These are phyloP conservation scores for Entomobrya proxima DNA, from an alignment of 2,888 invertebrate genomes.

Conservation along the genomic window DNA sequence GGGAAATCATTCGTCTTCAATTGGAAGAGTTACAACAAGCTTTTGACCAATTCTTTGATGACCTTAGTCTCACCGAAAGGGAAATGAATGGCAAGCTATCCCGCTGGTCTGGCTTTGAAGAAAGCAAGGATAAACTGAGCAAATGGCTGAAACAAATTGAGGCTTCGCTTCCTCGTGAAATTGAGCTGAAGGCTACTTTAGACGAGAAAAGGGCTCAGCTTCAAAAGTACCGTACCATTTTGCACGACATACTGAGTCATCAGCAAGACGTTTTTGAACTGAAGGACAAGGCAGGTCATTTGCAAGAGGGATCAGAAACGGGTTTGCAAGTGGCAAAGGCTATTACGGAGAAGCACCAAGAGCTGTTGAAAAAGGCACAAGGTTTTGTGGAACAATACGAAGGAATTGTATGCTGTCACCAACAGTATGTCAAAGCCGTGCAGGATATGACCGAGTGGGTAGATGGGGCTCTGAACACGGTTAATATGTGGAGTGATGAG, in stretches of 20 bases:
- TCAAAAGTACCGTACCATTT: conserved; percentile 86
- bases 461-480: conserved; percentile 88
- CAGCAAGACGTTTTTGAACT: conserved; percentile 91
- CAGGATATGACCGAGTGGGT: conserved; percentile 92
- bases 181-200: conserved; percentile 88
- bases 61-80: conserved; percentile 86
- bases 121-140: conserved; percentile 86
- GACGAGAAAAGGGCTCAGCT: conserved; percentile 94
- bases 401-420: conserved; percentile 91
- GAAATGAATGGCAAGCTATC: conserved; percentile 88
- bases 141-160: conserved; percentile 88
- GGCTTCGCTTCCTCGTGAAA: conserved; percentile 85
- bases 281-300: conserved; percentile 86
- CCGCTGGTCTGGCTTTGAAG: conserved; percentile 93
- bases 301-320: conserved; percentile 87
- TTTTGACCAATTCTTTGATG: conserved; percentile 84
- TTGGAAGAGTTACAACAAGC: conserved; percentile 89
- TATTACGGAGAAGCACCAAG: conserved; percentile 85
- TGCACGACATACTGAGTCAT: conserved; percentile 90
- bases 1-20: conserved; percentile 89
- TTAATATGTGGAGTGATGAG: conserved; percentile 88
- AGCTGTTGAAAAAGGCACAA: conserved; percentile 84
- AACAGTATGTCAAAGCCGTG: conserved; percentile 90
- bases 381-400: conserved; percentile 90
- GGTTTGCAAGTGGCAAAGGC: conserved; percentile 85